phyloP scores from a whole-genome alignment of 35 echinoderm and acorn worm species.

The Strongylocentrotus purpuratus region DNA sequence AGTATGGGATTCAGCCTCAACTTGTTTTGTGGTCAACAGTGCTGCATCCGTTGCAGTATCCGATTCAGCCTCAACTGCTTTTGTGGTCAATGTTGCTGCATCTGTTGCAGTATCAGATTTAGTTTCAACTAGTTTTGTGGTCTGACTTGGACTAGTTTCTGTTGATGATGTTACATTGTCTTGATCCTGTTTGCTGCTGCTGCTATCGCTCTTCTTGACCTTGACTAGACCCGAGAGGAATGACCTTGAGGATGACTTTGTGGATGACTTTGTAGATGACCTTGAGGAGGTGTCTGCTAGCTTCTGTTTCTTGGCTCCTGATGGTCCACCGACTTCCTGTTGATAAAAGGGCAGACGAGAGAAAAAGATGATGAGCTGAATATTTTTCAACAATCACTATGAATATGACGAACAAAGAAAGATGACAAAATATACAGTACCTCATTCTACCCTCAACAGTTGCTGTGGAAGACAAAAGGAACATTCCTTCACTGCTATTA shows the following conservation, averaged over 20 bases:
- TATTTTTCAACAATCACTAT: too few species aligned
- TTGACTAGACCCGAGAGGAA: slow-evolving; percentile 60
- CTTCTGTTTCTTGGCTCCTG: slow-evolving; percentile 44
- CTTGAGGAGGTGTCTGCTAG: neutral
- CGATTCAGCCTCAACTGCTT: neutral
- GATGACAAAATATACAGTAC: too few species aligned
- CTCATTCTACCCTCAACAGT: too few species aligned
- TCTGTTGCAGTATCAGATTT: neutral
- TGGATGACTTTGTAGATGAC: neutral
- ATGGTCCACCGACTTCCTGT: neutral
- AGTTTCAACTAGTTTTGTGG: neutral
- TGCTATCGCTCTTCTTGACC: slow-evolving; percentile 44
- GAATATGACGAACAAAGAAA: too few species aligned
- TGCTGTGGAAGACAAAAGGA: too few species aligned
- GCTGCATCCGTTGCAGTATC: neutral
- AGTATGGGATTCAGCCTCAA: neutral
- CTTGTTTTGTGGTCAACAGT: neutral
- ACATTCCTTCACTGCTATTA: too few species aligned
- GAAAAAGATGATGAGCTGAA: neutral
- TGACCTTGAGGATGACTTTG: slow-evolving; percentile 47
- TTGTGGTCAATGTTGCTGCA: slow-evolving; percentile 8
- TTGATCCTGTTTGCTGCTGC: neutral
- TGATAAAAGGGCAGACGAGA: neutral
- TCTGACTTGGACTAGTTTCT: neutral
- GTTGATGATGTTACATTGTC: neutral